These are phyloP conservation scores for Nycticorax nycticorax DNA, from an alignment of 2,113 vertebrate genomes.

Conservation along the genomic window DNA sequence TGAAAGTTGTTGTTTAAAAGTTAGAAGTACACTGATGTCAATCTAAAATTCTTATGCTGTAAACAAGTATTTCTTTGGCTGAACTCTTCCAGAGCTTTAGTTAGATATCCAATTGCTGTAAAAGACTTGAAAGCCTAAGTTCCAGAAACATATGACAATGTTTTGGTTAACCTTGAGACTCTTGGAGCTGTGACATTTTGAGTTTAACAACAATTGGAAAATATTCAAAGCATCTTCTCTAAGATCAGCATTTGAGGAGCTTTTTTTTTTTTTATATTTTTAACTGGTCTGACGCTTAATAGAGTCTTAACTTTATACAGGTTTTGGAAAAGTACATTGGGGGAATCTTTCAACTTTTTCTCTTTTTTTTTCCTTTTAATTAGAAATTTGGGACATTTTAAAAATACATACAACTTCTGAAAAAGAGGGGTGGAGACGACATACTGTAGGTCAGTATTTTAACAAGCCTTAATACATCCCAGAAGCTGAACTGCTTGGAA, in stretches of 20 bases:
- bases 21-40: neutral
- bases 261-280: neutral
- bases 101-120: neutral
- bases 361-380: neutral
- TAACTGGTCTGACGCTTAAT: neutral
- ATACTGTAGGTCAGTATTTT: neutral
- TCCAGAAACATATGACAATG: neutral
- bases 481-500: neutral
- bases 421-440: neutral
- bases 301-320: neutral
- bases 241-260: neutral
- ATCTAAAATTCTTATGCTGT: neutral
- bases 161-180: neutral
- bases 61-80: neutral
- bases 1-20: neutral
- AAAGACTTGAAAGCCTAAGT: neutral
- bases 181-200: neutral
- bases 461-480: neutral
- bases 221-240: neutral
- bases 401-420: neutral
- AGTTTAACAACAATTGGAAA: neutral
- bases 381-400: neutral
- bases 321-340: neutral
- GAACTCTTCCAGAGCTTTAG: neutral
- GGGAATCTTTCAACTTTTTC: neutral